These are phyloP conservation scores for Leistus spinibarbis DNA, from an alignment of 2,888 invertebrate species.

Conservation along the genomic window DNA sequence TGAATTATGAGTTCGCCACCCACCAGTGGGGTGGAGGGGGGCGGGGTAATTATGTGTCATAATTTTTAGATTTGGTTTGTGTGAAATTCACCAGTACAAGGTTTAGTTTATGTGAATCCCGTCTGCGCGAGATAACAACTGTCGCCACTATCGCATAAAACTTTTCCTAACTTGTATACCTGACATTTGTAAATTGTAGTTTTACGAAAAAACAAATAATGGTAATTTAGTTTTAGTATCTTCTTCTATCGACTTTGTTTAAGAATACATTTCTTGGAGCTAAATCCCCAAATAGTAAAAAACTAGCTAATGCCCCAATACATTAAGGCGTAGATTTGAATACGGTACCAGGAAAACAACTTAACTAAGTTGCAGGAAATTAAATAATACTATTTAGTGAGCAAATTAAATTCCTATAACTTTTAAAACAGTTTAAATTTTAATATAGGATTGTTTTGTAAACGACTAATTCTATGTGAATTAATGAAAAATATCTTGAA, in stretches of 20 bases:
- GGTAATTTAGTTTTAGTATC: not conserved
- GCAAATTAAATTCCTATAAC: no score
- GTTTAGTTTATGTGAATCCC: not conserved
- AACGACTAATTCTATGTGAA: no score
- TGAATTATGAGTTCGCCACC: constrained; percentile 29
- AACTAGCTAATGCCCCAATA: constrained; percentile 29
- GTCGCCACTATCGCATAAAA: not conserved
- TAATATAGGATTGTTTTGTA: no score
- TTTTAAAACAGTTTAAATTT: no score
- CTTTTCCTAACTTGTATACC: no score
- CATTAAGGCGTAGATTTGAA: constrained; percentile 10
- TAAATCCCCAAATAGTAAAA: not conserved
- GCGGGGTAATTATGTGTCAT: not conserved
- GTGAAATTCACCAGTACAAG: not conserved
- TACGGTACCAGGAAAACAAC: not conserved
- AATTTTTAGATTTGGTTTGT: not conserved
- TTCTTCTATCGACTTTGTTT: not conserved
- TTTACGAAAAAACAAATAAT: not conserved
- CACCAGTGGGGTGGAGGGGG: no score
- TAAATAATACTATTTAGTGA: no score
- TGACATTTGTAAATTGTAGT: not conserved
- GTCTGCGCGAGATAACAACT: not conserved
- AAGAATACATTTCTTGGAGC: not conserved
- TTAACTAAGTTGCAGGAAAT: no score
- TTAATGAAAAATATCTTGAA: no score